phyloP scores from a whole-genome alignment of 1,140 invertebrate genomes.

The Cherax quadricarinatus region DNA sequence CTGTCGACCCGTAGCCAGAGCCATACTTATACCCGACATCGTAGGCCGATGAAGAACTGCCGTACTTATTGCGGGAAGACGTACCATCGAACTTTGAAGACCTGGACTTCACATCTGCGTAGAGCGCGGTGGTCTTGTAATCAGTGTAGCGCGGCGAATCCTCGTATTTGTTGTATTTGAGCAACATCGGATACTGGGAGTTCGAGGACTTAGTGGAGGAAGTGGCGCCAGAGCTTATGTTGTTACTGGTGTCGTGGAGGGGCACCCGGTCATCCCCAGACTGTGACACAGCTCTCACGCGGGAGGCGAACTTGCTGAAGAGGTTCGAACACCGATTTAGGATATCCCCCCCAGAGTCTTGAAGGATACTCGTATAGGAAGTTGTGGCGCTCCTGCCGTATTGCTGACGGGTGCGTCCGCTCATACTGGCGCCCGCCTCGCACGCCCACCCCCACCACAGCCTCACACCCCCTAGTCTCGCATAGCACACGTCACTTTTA shows the following conservation, averaged over 20 bases:
- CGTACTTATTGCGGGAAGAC: background rate
- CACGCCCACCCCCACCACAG: slow-evolving; percentile 23
- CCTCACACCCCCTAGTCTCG: slow-evolving; percentile 12
- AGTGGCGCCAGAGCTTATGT: background rate
- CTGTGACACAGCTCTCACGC: slow-evolving; percentile 70
- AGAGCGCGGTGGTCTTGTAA: slow-evolving; percentile 34
- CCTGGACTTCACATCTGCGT: slow-evolving; percentile 31
- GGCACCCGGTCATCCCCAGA: slow-evolving; percentile 66
- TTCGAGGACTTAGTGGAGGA: background rate
- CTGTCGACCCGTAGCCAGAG: slow-evolving; percentile 2
- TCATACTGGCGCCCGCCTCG: slow-evolving; percentile 63
- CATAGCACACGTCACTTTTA: slow-evolving; percentile 54
- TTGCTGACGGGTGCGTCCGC: slow-evolving; percentile 70
- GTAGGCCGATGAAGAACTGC: background rate
- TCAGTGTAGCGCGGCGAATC: slow-evolving; percentile 59
- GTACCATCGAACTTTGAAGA: slow-evolving; percentile 19
- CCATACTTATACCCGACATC: slow-evolving; percentile 20
- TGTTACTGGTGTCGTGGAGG: slow-evolving; percentile 41
- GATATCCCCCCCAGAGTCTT: slow-evolving; percentile 71
- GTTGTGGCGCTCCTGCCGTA: slow-evolving; percentile 73
- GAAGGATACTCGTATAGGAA: slow-evolving; percentile 70
- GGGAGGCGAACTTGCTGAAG: slow-evolving; percentile 72
- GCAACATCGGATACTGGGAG: slow-evolving; percentile 70
- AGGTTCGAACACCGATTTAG: slow-evolving; percentile 72
- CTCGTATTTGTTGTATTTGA: slow-evolving; percentile 72